Percentiles rank a stretch among this genome's conserved stretches.
phyloP scores from a whole-genome alignment of 2,888 invertebrate genomes.

The Oscheius sp. region DNA sequence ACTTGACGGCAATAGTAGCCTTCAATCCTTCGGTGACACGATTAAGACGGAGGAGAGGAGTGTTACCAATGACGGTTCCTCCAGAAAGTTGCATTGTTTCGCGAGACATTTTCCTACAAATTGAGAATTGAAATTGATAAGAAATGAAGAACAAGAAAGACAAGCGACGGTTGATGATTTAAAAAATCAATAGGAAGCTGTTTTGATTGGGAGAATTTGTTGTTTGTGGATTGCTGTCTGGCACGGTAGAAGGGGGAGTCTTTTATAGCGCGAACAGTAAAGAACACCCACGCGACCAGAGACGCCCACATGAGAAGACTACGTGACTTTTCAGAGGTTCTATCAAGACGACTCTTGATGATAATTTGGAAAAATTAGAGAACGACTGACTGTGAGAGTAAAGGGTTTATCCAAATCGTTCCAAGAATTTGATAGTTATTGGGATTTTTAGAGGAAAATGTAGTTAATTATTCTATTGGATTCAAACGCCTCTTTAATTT shows the following conservation, averaged over 20 bases:
- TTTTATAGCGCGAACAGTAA: conserved; percentile 2
- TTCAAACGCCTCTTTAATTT: background rate
- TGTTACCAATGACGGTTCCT: conserved; percentile 58
- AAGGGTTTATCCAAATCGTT: background rate
- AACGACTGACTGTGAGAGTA: background rate
- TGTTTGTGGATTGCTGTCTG: background rate
- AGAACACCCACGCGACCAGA: conserved; percentile 1
- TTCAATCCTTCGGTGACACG: conserved; percentile 56
- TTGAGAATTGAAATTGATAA: background rate
- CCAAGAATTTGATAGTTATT: background rate
- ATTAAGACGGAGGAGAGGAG: conserved; percentile 61
- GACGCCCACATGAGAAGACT: background rate
- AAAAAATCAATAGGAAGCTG: background rate
- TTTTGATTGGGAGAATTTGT: background rate
- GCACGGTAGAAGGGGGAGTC: background rate
- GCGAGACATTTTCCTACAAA: conserved; percentile 14
- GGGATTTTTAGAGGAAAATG: background rate
- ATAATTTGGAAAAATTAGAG: too few relatives aligned
- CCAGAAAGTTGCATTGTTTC: conserved; percentile 41
- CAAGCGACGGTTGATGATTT: background rate
- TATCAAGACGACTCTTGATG: too few relatives aligned
- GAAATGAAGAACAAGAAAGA: background rate
- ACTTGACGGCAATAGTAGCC: conserved; percentile 59
- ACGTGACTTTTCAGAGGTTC: conserved; percentile 12
- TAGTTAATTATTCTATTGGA: background rate